These are phyloP conservation scores for Rhea americana DNA, from an alignment of 2,113 vertebrate genomes.

Conservation along the genomic window DNA sequence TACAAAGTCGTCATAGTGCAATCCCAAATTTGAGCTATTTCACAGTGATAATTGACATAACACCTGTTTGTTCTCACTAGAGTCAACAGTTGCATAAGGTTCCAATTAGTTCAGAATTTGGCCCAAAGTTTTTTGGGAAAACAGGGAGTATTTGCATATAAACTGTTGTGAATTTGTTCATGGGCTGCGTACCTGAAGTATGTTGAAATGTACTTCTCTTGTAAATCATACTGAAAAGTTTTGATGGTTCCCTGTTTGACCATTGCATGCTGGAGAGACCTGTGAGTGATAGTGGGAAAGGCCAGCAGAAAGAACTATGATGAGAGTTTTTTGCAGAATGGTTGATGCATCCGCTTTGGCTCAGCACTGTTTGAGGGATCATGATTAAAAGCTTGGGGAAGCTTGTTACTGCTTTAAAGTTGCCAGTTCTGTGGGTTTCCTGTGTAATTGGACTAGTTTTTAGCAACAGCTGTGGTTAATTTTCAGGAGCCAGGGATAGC, in stretches of 20 bases:
- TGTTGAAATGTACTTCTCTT: slow-evolving; percentile 24
- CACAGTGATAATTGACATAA: slow-evolving; percentile 39
- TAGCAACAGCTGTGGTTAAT: slow-evolving; percentile 69
- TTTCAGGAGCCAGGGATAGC: slow-evolving; percentile 53
- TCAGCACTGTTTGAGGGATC: not conserved
- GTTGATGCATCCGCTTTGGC: slow-evolving; percentile 64
- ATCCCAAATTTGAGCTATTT: not conserved
- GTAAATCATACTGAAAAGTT: slow-evolving; percentile 26
- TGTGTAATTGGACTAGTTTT: slow-evolving; percentile 58
- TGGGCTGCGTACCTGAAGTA: not conserved
- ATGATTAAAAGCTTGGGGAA: slow-evolving; percentile 53
- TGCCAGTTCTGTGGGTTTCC: slow-evolving; percentile 71
- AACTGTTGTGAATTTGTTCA: not conserved
- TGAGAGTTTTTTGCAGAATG: slow-evolving; percentile 34
- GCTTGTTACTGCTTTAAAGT: slow-evolving; percentile 18
- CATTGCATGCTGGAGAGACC: not conserved
- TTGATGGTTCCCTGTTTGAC: not conserved
- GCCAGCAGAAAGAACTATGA: not conserved
- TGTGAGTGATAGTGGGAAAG: not conserved
- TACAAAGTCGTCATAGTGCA: not conserved
- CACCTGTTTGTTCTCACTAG: slow-evolving; percentile 55
- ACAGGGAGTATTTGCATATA: not conserved
- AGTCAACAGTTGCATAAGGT: slow-evolving; percentile 16
- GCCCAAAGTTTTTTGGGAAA: slow-evolving; percentile 29
- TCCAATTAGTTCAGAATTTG: slow-evolving; percentile 50